Conservation (phyloP, 2,888 invertebrate genomes). For the Rotaria magnacalcarata region DNA sequence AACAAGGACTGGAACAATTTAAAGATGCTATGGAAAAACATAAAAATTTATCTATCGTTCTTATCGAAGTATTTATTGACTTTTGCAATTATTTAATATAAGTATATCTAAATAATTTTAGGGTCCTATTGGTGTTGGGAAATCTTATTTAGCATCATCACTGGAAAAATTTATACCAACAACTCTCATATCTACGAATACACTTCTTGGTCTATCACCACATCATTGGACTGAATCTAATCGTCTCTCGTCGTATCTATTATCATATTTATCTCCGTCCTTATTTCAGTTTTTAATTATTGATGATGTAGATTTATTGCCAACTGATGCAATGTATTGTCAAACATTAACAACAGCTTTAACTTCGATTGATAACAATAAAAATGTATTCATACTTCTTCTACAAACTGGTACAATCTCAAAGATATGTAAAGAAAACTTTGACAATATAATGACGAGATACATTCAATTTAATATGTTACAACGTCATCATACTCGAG, state of each 20-base stretch:
- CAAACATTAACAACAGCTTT: background rate
- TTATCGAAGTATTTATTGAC: background rate
- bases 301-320: background rate
- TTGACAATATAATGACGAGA: background rate
- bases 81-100: background rate
- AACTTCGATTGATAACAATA: background rate
- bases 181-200: background rate
- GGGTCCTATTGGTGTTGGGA: background rate
- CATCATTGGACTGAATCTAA: background rate
- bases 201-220: background rate
- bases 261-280: slow-evolving; percentile 10
- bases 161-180: background rate
- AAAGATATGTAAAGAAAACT: background rate
- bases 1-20: background rate
- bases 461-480: background rate
- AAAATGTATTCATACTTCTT: background rate
- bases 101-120: background rate
- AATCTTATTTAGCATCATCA: slow-evolving; percentile 9
- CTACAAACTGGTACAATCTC: background rate
- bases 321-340: background rate
- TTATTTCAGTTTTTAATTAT: background rate
- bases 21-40: background rate
- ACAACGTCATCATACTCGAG: background rate
- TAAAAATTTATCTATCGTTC: background rate
- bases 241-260: background rate